These are phyloP conservation scores for Acrossocheilus fasciatus DNA, from an alignment of 2,797 vertebrate species.

Conservation along the genomic window DNA sequence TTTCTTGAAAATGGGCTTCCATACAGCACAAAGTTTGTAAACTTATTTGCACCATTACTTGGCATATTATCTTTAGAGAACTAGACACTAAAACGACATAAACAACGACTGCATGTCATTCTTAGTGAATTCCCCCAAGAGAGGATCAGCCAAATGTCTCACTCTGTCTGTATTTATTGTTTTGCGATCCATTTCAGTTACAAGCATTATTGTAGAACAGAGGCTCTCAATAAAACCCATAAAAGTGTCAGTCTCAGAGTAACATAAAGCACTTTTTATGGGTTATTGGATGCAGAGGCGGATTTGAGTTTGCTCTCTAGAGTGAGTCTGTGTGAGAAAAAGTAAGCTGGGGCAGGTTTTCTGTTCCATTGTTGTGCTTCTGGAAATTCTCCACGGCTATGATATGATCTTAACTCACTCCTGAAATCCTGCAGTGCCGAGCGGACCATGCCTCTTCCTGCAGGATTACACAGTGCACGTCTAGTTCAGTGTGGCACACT, in stretches of 20 bases:
- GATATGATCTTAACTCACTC: constrained; percentile 26
- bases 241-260: constrained; percentile 26
- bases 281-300: constrained; percentile 7
- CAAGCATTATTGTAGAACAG: constrained; percentile 2
- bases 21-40: neutral
- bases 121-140: neutral
- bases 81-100: neutral
- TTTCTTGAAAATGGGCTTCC: neutral
- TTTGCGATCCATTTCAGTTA: constrained; percentile 19
- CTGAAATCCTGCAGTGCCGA: constrained; percentile 37
- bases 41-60: neutral
- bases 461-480: constrained; percentile 6
- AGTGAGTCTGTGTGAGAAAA: neutral
- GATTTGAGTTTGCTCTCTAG: constrained; percentile 53
- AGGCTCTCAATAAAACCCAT: constrained; percentile 1
- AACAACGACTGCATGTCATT: neutral
- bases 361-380: constrained; percentile 20
- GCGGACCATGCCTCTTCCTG: constrained; percentile 14
- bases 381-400: constrained; percentile 1
- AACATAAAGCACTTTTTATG: constrained; percentile 1
- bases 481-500: constrained; percentile 22
- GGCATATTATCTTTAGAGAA: neutral
- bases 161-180: constrained; percentile 9
- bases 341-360: neutral
- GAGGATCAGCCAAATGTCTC: neutral